These are phyloP conservation scores for Amiota communis DNA, from an alignment of 2,888 invertebrate species.

Conservation along the genomic window DNA sequence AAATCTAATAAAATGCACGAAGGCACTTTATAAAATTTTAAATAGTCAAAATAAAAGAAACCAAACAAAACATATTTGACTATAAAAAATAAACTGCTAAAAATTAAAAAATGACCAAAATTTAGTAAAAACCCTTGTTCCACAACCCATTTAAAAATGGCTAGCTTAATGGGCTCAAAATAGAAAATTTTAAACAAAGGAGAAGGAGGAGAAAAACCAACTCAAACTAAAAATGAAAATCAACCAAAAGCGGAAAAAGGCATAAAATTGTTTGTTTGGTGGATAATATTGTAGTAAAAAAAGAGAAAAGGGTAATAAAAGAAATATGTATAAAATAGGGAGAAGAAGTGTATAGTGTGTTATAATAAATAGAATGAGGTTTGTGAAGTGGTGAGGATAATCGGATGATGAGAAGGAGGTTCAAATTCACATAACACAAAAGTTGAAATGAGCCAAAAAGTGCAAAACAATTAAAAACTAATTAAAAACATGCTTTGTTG, in stretches of 20 bases:
- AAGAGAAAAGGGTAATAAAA: too few relatives aligned
- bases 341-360: too few relatives aligned
- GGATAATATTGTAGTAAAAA: too few relatives aligned
- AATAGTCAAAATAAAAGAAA: neutral
- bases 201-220: neutral
- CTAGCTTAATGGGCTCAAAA: neutral
- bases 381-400: neutral
- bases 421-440: neutral
- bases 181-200: neutral
- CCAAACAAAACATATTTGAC: neutral
- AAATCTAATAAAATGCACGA: constrained; percentile 6
- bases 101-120: too few relatives aligned
- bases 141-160: too few relatives aligned
- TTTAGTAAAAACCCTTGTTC: too few relatives aligned
- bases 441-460: constrained; percentile 22
- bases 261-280: too few relatives aligned
- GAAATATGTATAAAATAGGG: too few relatives aligned
- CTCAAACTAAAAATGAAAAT: neutral
- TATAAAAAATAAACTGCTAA: neutral
- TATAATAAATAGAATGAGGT: neutral
- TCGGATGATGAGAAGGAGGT: neutral
- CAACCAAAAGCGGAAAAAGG: too few relatives aligned
- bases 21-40: neutral
- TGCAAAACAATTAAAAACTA: constrained; percentile 19
- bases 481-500: constrained; percentile 13